Percentiles rank a stretch among this genome's conserved stretches.
phyloP scores from a whole-genome alignment of 2,113 vertebrate genomes.

The Notiomystis cincta region DNA sequence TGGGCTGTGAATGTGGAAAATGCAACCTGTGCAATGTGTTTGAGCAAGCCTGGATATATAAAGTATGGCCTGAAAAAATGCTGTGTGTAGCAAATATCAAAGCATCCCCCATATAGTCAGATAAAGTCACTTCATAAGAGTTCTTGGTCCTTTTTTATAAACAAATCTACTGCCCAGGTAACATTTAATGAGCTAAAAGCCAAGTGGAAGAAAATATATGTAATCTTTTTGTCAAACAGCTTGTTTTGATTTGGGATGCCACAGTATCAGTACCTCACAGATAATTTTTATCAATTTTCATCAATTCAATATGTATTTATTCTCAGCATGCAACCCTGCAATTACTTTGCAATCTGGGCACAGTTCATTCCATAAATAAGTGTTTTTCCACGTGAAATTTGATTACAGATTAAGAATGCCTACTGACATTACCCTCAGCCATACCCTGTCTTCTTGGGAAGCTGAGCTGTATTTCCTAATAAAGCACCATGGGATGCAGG shows the following conservation, averaged over 20 bases:
- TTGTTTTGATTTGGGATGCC: slow-evolving; percentile 18
- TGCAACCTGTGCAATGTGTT: background rate
- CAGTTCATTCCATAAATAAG: slow-evolving; percentile 41
- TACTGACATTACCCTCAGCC: background rate
- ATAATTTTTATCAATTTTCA: background rate
- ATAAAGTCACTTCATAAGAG: background rate
- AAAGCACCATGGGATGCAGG: background rate
- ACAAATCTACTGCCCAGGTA: background rate
- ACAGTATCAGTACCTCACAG: background rate
- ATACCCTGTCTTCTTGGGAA: background rate
- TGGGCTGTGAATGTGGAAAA: background rate
- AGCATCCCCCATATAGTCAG: background rate
- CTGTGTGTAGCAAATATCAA: background rate
- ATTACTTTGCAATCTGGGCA: slow-evolving; percentile 45
- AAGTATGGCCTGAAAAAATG: background rate
- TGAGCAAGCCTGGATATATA: background rate
- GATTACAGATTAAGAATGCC: background rate
- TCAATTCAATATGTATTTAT: slow-evolving; percentile 33
- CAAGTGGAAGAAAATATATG: background rate
- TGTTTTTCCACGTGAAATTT: slow-evolving; percentile 48
- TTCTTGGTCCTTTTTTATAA: background rate
- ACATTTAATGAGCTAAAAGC: background rate
- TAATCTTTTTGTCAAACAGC: slow-evolving; percentile 1
- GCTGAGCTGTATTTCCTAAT: background rate
- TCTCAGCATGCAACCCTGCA: slow-evolving; percentile 22